These are phyloP conservation scores for Oegoconia quadripuncta DNA, from an alignment of 2,888 invertebrate genomes.

Conservation along the genomic window DNA sequence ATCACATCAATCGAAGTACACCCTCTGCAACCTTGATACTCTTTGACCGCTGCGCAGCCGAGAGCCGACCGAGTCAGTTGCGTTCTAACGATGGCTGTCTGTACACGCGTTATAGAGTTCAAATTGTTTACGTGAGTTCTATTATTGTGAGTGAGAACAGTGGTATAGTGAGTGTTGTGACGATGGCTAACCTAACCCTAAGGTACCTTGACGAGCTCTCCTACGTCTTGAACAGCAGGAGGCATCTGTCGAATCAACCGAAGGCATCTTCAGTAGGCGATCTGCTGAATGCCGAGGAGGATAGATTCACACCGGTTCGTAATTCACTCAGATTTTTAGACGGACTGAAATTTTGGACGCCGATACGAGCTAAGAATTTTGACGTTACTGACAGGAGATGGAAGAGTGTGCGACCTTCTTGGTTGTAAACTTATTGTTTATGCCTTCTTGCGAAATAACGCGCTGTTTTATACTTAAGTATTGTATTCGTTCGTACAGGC, in stretches of 20 bases:
- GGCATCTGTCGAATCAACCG: conserved; percentile 59
- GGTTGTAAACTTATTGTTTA: too few relatives aligned
- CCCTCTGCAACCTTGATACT: background rate
- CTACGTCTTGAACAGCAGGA: conserved; percentile 66
- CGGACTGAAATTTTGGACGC: conserved; percentile 14
- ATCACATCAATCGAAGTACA: too few relatives aligned
- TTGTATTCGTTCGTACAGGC: too few relatives aligned
- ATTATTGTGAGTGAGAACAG: conserved; percentile 26
- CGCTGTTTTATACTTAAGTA: background rate
- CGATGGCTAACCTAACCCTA: conserved; percentile 69
- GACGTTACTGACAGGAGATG: background rate
- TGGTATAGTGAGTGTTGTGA: conserved; percentile 30
- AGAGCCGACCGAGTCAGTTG: conserved; percentile 34
- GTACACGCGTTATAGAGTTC: conserved; percentile 21
- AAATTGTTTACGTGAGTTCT: background rate
- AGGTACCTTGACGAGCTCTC: conserved; percentile 75
- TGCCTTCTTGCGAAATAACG: too few relatives aligned
- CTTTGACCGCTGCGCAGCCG: background rate
- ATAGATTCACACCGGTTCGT: conserved; percentile 61
- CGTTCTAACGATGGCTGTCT: conserved; percentile 40
- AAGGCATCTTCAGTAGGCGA: conserved; percentile 74
- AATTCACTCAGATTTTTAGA: conserved; percentile 3
- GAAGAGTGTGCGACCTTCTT: background rate
- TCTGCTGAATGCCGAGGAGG: conserved; percentile 67
- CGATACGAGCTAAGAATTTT: background rate